These are phyloP conservation scores for Botia almorhae DNA, from an alignment of 2,797 vertebrate species.

Conservation along the genomic window DNA sequence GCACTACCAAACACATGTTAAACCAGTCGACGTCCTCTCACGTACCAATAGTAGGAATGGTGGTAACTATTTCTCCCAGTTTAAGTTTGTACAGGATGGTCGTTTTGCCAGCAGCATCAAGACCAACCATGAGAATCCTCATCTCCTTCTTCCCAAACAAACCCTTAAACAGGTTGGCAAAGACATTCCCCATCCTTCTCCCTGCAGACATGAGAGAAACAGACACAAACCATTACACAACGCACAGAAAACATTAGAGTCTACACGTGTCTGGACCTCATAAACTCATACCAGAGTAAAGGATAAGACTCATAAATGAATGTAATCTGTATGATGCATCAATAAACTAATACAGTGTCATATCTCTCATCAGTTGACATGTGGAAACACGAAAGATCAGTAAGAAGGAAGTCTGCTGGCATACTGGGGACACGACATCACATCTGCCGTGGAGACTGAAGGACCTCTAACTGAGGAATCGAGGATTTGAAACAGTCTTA, in stretches of 20 bases:
- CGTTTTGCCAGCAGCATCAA: constrained; percentile 88
- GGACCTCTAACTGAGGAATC: background rate
- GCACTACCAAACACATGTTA: background rate
- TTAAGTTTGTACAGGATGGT: constrained; percentile 90
- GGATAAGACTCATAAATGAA: no score
- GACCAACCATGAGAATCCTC: constrained; percentile 89
- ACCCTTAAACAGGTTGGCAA: constrained; percentile 82
- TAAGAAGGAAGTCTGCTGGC: background rate
- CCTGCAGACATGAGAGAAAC: constrained; percentile 34
- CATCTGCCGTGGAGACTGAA: background rate
- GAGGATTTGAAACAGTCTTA: background rate
- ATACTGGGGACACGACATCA: no score
- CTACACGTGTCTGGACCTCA: no score
- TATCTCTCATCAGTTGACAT: background rate
- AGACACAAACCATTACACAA: no score
- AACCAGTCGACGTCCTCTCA: background rate
- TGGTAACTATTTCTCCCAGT: constrained; percentile 87
- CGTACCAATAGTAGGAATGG: constrained; percentile 87
- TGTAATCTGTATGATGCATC: no score
- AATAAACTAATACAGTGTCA: no score
- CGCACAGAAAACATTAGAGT: no score
- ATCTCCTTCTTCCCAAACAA: constrained; percentile 90
- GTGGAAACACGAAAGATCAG: background rate
- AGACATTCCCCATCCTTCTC: constrained; percentile 84
- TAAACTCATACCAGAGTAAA: no score